These are phyloP conservation scores for Fistularia tabacaria DNA, from an alignment of 2,797 vertebrate species.

Conservation along the genomic window DNA sequence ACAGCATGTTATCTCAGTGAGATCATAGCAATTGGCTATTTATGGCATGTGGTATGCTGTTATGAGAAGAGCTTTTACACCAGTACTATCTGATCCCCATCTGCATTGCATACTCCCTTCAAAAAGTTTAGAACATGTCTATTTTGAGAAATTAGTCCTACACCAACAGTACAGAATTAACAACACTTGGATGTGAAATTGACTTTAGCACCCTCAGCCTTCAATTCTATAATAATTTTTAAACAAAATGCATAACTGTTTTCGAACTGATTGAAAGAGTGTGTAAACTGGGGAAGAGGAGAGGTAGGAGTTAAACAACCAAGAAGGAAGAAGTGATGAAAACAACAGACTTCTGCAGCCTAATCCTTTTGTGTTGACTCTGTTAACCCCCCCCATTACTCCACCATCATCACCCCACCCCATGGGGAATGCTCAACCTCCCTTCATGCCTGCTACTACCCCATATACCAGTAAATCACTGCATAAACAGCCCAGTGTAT, in stretches of 20 bases:
- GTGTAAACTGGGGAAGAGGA: constrained; percentile 26
- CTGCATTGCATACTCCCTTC: background rate
- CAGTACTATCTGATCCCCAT: background rate
- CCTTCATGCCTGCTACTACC: constrained; percentile 30
- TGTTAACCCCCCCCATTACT: constrained; percentile 51
- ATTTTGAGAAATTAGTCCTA: background rate
- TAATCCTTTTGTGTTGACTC: constrained; percentile 75
- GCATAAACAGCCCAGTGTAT: constrained; percentile 56
- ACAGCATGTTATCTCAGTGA: constrained; percentile 43
- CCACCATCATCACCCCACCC: background rate
- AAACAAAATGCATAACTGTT: no score
- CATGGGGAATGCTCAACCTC: constrained; percentile 14
- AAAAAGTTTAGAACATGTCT: background rate
- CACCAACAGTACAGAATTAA: no score
- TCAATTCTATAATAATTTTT: background rate
- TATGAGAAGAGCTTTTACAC: constrained; percentile 20
- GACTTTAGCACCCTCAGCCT: background rate
- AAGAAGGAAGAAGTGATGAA: constrained; percentile 67
- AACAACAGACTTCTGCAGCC: constrained; percentile 68
- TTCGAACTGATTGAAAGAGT: no score
- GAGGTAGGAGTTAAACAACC: constrained; percentile 59
- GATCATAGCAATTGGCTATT: constrained; percentile 39
- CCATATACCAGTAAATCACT: constrained; percentile 32
- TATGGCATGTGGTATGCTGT: constrained; percentile 15
- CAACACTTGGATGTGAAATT: no score